Conservation (phyloP, 2,113 vertebrate species). For the Neogobius melanostomus region DNA sequence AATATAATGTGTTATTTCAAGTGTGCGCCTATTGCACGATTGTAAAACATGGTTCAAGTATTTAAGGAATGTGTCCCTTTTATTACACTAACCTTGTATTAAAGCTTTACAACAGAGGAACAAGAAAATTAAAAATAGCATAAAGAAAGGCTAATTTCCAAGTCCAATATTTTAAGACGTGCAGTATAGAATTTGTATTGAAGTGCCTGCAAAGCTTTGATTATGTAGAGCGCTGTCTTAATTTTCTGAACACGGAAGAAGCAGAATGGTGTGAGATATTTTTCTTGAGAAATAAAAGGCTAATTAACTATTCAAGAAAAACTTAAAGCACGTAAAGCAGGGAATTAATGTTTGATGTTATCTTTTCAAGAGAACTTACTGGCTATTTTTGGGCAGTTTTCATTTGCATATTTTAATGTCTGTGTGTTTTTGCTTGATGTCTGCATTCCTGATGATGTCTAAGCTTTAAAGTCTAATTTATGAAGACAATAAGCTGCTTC, state of each 20-base stretch:
- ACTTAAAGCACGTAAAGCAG: background rate
- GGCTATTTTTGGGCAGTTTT: background rate
- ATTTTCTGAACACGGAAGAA: background rate
- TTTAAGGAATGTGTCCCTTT: no score
- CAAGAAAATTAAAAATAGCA: background rate
- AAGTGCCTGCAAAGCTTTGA: background rate
- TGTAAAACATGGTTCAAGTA: background rate
- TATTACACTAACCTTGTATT: background rate
- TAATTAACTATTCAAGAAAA: background rate
- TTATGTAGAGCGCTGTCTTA: background rate
- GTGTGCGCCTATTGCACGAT: background rate
- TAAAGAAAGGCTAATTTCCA: no score
- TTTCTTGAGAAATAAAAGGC: background rate
- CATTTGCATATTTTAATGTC: background rate
- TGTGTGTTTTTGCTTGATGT: background rate
- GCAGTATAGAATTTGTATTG: background rate
- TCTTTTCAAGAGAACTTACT: background rate
- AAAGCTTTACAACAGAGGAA: background rate
- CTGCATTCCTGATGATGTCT: background rate
- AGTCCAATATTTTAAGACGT: background rate
- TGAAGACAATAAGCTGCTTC: background rate
- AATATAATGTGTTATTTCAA: conserved; percentile 7
- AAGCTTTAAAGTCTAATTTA: background rate
- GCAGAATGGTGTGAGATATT: background rate
- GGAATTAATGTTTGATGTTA: background rate